Conservation (phyloP, 92 coral and sea anemone species). For the Epizoanthus scotinus region DNA sequence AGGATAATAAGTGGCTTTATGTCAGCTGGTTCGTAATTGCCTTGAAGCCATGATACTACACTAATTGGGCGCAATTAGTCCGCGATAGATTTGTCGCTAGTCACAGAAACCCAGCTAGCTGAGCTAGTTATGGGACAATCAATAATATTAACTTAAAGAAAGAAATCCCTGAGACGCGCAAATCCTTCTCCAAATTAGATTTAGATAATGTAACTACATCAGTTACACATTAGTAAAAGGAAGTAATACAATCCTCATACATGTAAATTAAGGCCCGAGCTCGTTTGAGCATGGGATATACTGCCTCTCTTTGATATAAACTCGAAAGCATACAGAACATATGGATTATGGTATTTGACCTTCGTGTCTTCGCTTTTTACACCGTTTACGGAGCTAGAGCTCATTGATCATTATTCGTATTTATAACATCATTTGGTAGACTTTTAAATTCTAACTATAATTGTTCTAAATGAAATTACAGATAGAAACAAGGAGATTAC, state of each 20-base stretch:
- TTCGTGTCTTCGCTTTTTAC: conserved; percentile 10
- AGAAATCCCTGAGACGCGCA: not conserved
- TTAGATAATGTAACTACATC: not conserved
- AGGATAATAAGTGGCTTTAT: not conserved
- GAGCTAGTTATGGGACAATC: not conserved
- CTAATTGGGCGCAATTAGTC: conserved; percentile 29
- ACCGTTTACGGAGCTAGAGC: not conserved
- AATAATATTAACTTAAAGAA: conserved; percentile 2
- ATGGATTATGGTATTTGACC: conserved; percentile 32
- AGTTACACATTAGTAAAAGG: not conserved
- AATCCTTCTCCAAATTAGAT: conserved; percentile 32
- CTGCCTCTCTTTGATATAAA: conserved; percentile 9
- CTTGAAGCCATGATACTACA: conserved; percentile 4
- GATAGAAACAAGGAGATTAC: not conserved
- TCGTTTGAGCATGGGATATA: not conserved
- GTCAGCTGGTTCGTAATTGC: conserved; percentile 7
- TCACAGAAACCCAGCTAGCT: not conserved
- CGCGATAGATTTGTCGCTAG: conserved; percentile 2
- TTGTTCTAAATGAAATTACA: not conserved
- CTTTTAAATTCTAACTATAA: not conserved
- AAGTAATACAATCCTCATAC: no score
- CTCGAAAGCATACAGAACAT: not conserved
- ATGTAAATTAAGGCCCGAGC: no score
- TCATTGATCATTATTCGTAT: no score
- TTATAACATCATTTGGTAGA: no score